These are phyloP conservation scores for Adineta ricciae DNA, from an alignment of 2,888 invertebrate species.

Conservation along the genomic window DNA sequence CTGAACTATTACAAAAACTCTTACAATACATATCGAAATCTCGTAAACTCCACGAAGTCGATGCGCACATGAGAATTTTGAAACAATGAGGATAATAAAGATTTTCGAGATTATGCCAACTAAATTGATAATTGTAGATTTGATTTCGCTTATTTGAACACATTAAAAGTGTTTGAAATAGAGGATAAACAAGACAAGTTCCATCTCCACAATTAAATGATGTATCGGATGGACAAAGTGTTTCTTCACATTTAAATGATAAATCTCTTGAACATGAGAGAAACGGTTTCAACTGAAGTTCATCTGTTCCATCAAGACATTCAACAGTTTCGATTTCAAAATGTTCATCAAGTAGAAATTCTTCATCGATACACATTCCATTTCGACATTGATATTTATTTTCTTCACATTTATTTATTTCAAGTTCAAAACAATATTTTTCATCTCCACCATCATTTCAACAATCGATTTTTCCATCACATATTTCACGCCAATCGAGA, in stretches of 20 bases:
- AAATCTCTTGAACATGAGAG: background rate
- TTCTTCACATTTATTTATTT: background rate
- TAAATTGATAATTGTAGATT: background rate
- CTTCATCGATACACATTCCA: background rate
- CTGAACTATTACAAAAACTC: background rate
- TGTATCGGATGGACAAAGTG: background rate
- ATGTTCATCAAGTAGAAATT: background rate
- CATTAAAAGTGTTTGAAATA: too few species aligned
- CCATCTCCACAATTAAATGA: background rate
- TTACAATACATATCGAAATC: background rate
- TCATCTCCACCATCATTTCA: background rate
- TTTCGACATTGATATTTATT: background rate
- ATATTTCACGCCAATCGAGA: background rate
- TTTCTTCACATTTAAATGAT: background rate
- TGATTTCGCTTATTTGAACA: background rate
- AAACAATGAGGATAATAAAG: background rate
- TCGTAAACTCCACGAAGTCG: background rate
- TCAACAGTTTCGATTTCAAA: background rate
- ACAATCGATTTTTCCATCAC: too few species aligned
- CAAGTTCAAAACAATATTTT: background rate
- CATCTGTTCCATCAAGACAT: background rate
- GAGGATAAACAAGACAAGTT: background rate
- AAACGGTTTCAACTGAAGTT: background rate
- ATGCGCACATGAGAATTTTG: background rate
- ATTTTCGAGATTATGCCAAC: background rate